A percentile compares a stretch with the other conserved stretches of the same genome.
Evolutionary conservation across 2,888 invertebrate species (phyloP).

Genomic region (Hemithea aestivaria): DNA sequence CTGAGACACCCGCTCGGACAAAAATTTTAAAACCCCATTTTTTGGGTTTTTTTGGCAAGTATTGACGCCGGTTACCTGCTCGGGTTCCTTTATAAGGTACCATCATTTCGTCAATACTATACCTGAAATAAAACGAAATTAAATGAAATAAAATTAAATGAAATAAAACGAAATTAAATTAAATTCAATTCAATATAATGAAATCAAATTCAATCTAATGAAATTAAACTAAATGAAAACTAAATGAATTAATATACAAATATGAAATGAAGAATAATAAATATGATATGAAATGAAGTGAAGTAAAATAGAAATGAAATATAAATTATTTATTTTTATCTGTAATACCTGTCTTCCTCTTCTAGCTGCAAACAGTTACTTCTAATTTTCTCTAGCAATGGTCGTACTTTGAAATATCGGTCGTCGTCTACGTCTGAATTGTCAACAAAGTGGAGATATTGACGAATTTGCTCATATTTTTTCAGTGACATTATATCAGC

Average conservation of each 20-base stretch:
- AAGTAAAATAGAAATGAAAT: too few relatives aligned
- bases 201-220: too few relatives aligned
- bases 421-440: slow-evolving; percentile 1
- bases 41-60: slow-evolving; percentile 33
- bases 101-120: slow-evolving; percentile 8
- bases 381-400: neutral
- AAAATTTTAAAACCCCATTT: slow-evolving; percentile 48
- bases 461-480: slow-evolving; percentile 1
- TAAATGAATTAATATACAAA: too few relatives aligned
- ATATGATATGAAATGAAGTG: too few relatives aligned
- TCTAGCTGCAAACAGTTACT: slow-evolving; percentile 2
- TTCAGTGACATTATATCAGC: slow-evolving; percentile 2
- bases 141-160: too few relatives aligned
- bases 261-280: too few relatives aligned
- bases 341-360: too few relatives aligned
- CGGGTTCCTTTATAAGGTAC: slow-evolving; percentile 5
- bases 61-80: slow-evolving; percentile 7
- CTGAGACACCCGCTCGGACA: slow-evolving; percentile 39
- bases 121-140: too few relatives aligned
- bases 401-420: slow-evolving; percentile 3
- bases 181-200: too few relatives aligned
- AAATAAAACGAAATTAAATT: too few relatives aligned
- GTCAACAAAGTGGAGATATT: slow-evolving; percentile 2
- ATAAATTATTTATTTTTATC: too few relatives aligned
- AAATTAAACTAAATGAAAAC: too few relatives aligned